Evolutionary conservation across 1,140 invertebrate genomes (phyloP).

Genomic region (Ganaspis sp.): DNA sequence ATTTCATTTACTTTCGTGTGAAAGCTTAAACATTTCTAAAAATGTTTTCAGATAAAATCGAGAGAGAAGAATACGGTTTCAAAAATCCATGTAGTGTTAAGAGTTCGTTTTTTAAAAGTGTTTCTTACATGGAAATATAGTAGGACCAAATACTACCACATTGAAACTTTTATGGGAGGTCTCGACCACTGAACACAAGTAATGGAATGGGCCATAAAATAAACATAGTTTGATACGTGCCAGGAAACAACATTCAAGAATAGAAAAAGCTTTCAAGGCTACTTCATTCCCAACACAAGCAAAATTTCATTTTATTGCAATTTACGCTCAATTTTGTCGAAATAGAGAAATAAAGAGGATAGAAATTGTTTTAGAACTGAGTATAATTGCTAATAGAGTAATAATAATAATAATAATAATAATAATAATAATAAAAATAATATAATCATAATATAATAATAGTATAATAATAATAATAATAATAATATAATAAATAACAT

Average conservation of each 20-base stretch:
- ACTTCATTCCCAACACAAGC: not conserved
- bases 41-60: not conserved
- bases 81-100: not conserved
- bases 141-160: not conserved
- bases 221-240: conserved; percentile 24
- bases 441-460: no score
- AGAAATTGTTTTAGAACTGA: not conserved
- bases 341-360: conserved; percentile 2
- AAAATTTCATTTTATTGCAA: not conserved
- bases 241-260: not conserved
- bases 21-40: not conserved
- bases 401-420: no score
- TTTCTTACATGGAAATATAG: not conserved
- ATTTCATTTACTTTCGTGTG: no score
- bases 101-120: not conserved
- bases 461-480: no score
- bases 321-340: not conserved
- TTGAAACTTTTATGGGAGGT: conserved; percentile 23
- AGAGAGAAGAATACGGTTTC: not conserved
- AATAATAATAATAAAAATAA: no score
- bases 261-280: not conserved
- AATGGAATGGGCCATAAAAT: conserved; percentile 17
- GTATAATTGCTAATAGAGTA: no score
- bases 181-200: conserved; percentile 11
- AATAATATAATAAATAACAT: no score